Conservation (phyloP, 1,140 invertebrate genomes). For the Homalodisca vitripennis region DNA sequence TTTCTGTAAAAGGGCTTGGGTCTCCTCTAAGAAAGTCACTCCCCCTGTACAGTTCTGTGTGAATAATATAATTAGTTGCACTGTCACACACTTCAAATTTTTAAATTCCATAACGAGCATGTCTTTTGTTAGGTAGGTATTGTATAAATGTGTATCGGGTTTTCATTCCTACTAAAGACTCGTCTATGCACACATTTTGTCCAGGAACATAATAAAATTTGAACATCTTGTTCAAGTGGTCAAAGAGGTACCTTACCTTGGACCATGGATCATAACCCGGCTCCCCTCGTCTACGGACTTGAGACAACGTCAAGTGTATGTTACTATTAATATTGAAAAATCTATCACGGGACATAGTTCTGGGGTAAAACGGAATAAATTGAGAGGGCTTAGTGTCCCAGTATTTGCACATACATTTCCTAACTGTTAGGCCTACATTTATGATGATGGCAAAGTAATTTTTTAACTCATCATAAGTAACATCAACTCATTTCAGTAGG, state of each 20-base stretch:
- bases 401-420: slow-evolving; percentile 8
- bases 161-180: neutral
- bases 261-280: neutral
- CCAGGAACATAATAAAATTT: neutral
- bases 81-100: neutral
- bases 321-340: neutral
- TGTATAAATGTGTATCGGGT: slow-evolving; percentile 5
- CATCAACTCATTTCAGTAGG: neutral
- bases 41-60: neutral
- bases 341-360: neutral
- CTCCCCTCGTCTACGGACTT: neutral
- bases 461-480: neutral
- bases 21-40: neutral
- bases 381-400: neutral
- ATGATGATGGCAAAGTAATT: slow-evolving; percentile 11
- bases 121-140: slow-evolving; percentile 27
- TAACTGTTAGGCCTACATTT: slow-evolving; percentile 25
- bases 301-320: neutral
- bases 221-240: neutral
- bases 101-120: slow-evolving; percentile 11
- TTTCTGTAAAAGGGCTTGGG: neutral
- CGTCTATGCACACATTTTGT: neutral
- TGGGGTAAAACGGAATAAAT: neutral
- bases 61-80: neutral
- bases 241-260: neutral